Evolutionary conservation across 2,113 vertebrate species (phyloP), one percentile per base, ranked within the genome.

Genomic region (Oplegnathus fasciatus): DNA sequence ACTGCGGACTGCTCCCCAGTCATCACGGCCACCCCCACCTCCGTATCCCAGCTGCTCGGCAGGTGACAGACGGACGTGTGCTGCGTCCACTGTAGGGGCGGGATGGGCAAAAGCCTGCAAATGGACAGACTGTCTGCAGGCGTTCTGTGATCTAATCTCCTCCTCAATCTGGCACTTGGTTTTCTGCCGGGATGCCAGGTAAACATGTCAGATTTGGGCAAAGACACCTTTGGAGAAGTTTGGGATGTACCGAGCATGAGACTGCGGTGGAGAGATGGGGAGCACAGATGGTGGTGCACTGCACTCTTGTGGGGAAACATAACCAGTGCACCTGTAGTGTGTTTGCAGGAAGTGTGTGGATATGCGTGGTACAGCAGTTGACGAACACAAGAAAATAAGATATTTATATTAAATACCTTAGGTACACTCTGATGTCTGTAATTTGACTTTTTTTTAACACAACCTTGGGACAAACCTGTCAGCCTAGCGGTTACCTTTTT

Each of bases 241-340:
- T 37, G 46, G 30, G 69, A 52, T 4, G 6, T 8, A 52, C 20
- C 2, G 0, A 54, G 20, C 14, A 22, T 13, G 18, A 22, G 57
- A 71, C 54, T 54, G n/a, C 11, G 20, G 28, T 22, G 40, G 34
- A 18, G 46, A 54, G 18, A 57, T 26, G 13, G 22, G 13, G n/a
- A 50, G 28, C 0, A 28, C 5, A 28, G 14, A 9, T 50, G 61
- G 80, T 14, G 15, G 24, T 1, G 48, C 37, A 77, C 87, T 92
- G 80, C 86, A 83, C 85, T 84, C 94, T 91, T 69, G 70, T 93
- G 95, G 82, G 17, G 4, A 75, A 54, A 62, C 9, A 14, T 0
- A 20, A n/a, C 22, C 58, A 62, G 44, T 83, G 30, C 79, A 87
- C 18, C 24, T 54, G 0, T 2, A 14, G 17, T 2, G 8, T 28